A percentile compares a stretch with the other conserved stretches of the same genome.
Evolutionary conservation across 2,113 vertebrate species (phyloP).

Genomic region (Mormoops blainvillei): DNA sequence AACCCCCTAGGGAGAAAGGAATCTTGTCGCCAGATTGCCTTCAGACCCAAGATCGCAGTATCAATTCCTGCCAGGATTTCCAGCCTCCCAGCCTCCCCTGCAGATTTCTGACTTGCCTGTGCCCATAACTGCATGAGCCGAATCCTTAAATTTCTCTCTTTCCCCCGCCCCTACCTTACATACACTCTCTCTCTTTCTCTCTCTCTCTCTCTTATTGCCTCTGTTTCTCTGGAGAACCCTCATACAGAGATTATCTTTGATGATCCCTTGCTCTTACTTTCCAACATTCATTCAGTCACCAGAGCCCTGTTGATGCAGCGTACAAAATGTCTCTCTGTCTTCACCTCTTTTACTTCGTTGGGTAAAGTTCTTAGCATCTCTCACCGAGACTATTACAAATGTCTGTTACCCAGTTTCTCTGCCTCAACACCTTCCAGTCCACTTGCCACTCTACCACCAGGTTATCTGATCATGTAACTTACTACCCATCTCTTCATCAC

Average conservation of each 20-base stretch:
- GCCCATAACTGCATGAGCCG: background rate
- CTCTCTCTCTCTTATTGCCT: background rate
- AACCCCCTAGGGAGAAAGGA: background rate
- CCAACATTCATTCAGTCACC: background rate
- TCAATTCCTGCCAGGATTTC: background rate
- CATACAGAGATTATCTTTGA: background rate
- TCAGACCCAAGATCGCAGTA: background rate
- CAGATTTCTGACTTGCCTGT: background rate
- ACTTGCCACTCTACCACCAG: background rate
- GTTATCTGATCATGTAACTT: background rate
- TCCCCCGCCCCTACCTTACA: too few relatives aligned
- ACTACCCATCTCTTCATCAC: background rate
- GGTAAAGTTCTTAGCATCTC: background rate
- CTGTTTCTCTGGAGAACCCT: background rate
- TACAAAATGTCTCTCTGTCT: background rate
- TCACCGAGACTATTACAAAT: background rate
- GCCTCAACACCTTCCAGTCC: background rate
- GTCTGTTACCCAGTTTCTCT: background rate
- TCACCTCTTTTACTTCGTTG: background rate
- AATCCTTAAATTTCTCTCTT: background rate
- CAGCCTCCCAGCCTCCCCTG: background rate
- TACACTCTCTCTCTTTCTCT: too few relatives aligned
- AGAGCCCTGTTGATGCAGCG: accelerated
- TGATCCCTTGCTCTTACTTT: background rate
- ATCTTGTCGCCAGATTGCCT: background rate